Evolutionary conservation across 2,113 vertebrate genomes (phyloP).

Genomic region (Halichoerus grypus): DNA sequence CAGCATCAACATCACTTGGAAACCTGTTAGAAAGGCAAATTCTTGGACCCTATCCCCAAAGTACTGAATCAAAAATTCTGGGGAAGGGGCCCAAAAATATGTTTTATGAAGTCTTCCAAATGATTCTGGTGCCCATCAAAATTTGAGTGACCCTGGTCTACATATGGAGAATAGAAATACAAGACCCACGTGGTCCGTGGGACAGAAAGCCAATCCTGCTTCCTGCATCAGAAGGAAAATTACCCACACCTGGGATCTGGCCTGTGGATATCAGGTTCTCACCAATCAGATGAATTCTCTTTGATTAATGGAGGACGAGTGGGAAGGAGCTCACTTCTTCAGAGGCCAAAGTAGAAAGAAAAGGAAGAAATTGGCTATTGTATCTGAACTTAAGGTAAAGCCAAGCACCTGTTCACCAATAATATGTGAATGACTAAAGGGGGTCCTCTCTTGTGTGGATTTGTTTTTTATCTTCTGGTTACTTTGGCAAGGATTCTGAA

Average conservation of each 20-base stretch:
- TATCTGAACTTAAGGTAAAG: not conserved
- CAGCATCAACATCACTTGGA: not conserved
- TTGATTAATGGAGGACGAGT: not conserved
- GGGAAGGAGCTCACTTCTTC: not conserved
- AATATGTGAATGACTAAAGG: not conserved
- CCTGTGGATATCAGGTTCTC: not conserved
- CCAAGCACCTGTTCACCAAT: not conserved
- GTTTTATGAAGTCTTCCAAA: not conserved
- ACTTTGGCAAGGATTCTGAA: not conserved
- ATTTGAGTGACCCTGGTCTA: not conserved
- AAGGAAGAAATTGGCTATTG: not conserved
- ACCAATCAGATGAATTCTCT: not conserved
- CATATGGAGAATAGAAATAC: not conserved
- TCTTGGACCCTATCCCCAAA: no score
- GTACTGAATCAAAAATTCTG: not conserved
- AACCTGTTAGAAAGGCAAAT: not conserved
- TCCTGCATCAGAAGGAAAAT: not conserved
- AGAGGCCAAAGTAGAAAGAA: not conserved
- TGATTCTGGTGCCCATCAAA: not conserved
- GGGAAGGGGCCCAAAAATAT: not conserved
- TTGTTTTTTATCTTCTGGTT: not conserved
- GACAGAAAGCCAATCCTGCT: not conserved
- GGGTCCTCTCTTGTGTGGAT: no score
- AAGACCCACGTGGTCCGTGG: not conserved
- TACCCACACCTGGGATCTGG: not conserved